Conservation (phyloP, 2,113 vertebrate genomes). For the Hystrix cristata region DNA sequence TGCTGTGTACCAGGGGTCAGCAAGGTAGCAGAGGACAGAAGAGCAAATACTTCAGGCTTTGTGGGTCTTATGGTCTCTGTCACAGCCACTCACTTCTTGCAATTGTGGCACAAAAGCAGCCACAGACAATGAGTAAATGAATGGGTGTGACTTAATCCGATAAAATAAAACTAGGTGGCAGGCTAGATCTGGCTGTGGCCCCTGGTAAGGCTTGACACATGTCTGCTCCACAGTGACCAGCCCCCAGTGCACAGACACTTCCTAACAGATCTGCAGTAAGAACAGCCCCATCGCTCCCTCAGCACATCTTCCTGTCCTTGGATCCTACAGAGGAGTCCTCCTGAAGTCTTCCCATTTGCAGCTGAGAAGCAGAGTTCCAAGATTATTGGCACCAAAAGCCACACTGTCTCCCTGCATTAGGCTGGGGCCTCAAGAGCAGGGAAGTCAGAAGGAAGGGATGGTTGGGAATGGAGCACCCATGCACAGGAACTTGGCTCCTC, state of each 20-base stretch:
- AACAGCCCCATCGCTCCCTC: constrained; percentile 61
- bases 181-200: background rate
- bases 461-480: constrained; percentile 11
- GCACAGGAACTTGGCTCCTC: constrained; percentile 71
- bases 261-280: background rate
- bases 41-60: background rate
- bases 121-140: background rate
- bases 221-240: background rate
- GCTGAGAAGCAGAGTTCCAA: constrained; percentile 80
- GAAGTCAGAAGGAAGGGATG: constrained; percentile 58
- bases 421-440: constrained; percentile 48
- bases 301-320: constrained; percentile 82
- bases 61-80: background rate
- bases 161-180: background rate
- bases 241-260: background rate
- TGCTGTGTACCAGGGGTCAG: background rate
- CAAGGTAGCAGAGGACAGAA: background rate
- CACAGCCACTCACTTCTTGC: background rate
- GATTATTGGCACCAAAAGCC: constrained; percentile 83
- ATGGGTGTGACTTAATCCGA: background rate
- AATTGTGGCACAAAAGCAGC: background rate
- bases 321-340: constrained; percentile 76
- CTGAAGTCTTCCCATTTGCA: constrained; percentile 81
- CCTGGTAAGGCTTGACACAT: background rate
- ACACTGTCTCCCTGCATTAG: constrained; percentile 75